These are phyloP conservation scores for Ursus arctos DNA, from an alignment of 2,113 vertebrate species.

Conservation along the genomic window DNA sequence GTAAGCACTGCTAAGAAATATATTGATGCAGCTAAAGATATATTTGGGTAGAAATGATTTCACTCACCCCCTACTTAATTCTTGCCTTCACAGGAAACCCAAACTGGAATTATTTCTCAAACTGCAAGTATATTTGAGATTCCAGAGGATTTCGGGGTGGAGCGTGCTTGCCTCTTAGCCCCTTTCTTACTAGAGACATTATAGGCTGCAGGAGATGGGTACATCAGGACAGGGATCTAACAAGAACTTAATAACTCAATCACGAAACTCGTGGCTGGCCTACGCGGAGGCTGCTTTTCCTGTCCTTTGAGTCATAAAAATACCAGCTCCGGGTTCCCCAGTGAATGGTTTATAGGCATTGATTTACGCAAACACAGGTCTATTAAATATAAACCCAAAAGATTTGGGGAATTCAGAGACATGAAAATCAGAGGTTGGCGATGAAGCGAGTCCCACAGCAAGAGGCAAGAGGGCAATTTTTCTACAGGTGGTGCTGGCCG, in stretches of 20 bases:
- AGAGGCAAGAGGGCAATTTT: not conserved
- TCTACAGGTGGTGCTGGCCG: fast-evolving
- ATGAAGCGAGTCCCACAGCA: not conserved
- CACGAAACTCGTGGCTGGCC: slow-evolving; percentile 25
- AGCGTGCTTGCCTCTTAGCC: not conserved
- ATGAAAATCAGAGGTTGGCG: not conserved
- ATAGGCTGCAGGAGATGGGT: not conserved
- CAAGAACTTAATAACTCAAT: slow-evolving; percentile 50
- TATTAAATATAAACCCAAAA: slow-evolving; percentile 54
- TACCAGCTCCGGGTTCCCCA: not conserved
- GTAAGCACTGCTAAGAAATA: not conserved
- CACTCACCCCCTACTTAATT: too few species aligned
- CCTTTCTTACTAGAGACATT: slow-evolving; percentile 10
- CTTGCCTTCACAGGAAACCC: not conserved
- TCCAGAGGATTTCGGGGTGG: too few species aligned
- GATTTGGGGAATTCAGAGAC: slow-evolving; percentile 9
- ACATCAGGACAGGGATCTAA: not conserved
- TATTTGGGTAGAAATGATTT: not conserved
- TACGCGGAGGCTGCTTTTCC: slow-evolving; percentile 42
- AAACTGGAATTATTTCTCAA: not conserved
- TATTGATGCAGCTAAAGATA: not conserved
- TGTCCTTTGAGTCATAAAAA: slow-evolving; percentile 57
- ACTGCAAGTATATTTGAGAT: too few species aligned
- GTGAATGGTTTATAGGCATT: not conserved
- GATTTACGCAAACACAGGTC: slow-evolving; percentile 66